A percentile compares a stretch with the other conserved stretches of the same genome.
phyloP scores from a whole-genome alignment of 2,888 invertebrate species.

The Hydraecia micacea region DNA sequence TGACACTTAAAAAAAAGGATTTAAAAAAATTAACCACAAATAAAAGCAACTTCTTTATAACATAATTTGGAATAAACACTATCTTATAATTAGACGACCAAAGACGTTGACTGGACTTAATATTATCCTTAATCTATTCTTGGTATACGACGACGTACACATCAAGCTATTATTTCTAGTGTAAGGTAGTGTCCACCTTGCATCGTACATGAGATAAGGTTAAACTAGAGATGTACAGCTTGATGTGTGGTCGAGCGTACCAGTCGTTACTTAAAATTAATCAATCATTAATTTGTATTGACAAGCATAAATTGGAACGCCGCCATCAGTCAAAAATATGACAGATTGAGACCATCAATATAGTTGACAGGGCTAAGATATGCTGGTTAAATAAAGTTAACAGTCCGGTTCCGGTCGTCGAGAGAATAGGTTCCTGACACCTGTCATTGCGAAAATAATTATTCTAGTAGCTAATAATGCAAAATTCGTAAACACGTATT shows the following conservation, averaged over 20 bases:
- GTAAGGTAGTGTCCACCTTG: not conserved
- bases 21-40: constrained; percentile 55
- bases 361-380: not conserved
- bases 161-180: not conserved
- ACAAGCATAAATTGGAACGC: not conserved
- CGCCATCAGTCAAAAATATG: not conserved
- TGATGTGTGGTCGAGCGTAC: constrained; percentile 15
- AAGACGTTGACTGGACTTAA: constrained; percentile 65
- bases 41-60: constrained; percentile 59
- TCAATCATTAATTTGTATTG: constrained; percentile 6
- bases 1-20: constrained; percentile 43
- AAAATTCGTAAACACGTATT: not conserved
- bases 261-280: not conserved
- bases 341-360: not conserved
- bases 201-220: not conserved
- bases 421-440: not conserved
- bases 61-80: constrained; percentile 61
- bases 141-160: not conserved
- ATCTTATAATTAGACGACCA: constrained; percentile 54
- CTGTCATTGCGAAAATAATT: too few relatives aligned
- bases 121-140: constrained; percentile 39
- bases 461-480: too few relatives aligned
- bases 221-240: too few relatives aligned
- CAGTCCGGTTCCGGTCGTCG: not conserved
- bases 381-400: not conserved